phyloP scores from a whole-genome alignment of 1,140 invertebrate species.

The Bombyx mori region ASM3026992v2 NC_085121.1:3038501-3039000 shows the following conservation, averaged over 20 bases:
- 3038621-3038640: constrained; percentile 14
- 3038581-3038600: constrained; percentile 18
- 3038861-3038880: constrained; percentile 15
- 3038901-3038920: constrained; percentile 35
- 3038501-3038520: constrained; percentile 41
- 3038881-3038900: constrained; percentile 37
- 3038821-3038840: constrained; percentile 23
- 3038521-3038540: constrained; percentile 31
- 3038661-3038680: constrained; percentile 17
- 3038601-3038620: constrained; percentile 6
- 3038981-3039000: constrained; percentile 49
- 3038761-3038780: neutral
- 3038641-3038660: constrained; percentile 14
- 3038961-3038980: constrained; percentile 43
- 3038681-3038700: constrained; percentile 5
- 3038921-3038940: constrained; percentile 37
- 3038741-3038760: constrained; percentile 47
- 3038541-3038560: constrained; percentile 17
- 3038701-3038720: constrained; percentile 8
- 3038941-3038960: constrained; percentile 56
- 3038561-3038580: constrained; percentile 14
- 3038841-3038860: constrained; percentile 34
- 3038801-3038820: constrained; percentile 30
- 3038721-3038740: constrained; percentile 18
- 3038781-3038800: too few species aligned